Evolutionary conservation across 1,140 invertebrate species (phyloP), one percentile per base, ranked within the genome.

Genomic region (Steinernema feltiae): DNA sequence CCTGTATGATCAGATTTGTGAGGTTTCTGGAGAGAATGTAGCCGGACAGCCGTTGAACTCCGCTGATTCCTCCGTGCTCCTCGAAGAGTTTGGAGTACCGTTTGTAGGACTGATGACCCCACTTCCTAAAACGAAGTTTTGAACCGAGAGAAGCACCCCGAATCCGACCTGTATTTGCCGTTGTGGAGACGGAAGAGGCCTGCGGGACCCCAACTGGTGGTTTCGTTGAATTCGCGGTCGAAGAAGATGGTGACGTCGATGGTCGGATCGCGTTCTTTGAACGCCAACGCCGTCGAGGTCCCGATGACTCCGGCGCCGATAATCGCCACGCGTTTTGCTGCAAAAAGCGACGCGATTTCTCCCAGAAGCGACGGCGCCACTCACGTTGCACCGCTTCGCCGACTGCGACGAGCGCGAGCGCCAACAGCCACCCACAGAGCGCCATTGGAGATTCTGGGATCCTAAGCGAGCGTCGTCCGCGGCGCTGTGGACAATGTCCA

Each of bases 241-340:
- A 32, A 46, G 31, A 78, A 32, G 21, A 78, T 48, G 1, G 74
- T 72, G 30, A 78, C 69, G 18, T 76, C 32, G 30, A 63, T 32
- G 29, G 48, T 35, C 3, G 70, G 75, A 12, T 72, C 30, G 2
- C 29, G 48, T 29, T 46, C 3, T 0, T 48, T 27, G 7, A 78
- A 0, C 32, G 53, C 48, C 15, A 78, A 32, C 7, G 76, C 76
- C 1, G 73, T 76, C 2, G 76, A 78, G 7, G 53, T 70, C 18
- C 76, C 76, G 29, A 75, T 72, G 1, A 78, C 76, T 1, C 76
- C 76, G 46, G 71, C 76, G 17, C 76, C 76, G 31, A 78, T 35
- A 7, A 78, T 73, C 29, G 76, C 74, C n/a, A 76, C 72, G 35
- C 35, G 7, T 41, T 7, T 41, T 41, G 35, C 35, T 18, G 35